Conservation (phyloP, 2,888 invertebrate species). For the Coremacera marginata region DNA sequence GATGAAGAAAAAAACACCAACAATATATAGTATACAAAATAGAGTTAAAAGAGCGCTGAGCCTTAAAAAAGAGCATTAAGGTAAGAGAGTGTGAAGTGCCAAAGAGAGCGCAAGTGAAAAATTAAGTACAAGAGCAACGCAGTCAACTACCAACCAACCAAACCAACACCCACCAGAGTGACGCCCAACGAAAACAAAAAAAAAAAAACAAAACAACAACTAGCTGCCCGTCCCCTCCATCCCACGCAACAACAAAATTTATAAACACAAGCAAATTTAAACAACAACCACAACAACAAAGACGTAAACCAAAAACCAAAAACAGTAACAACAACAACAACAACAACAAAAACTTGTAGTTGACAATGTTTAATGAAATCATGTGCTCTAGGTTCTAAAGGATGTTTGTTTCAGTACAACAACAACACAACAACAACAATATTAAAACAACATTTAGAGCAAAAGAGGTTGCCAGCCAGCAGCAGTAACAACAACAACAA, state of each 20-base stretch:
- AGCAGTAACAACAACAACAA: not conserved
- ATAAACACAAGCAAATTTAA: conserved; percentile 8
- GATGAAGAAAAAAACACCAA: not conserved
- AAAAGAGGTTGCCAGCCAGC: not conserved
- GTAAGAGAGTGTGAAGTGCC: not conserved
- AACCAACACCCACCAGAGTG: conserved; percentile 15
- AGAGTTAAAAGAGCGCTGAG: not conserved
- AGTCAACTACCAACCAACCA: not conserved
- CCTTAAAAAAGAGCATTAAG: not conserved
- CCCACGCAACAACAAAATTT: not conserved
- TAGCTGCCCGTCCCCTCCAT: not conserved
- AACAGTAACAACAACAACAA: too few species aligned
- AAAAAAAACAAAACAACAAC: not conserved
- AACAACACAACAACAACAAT: not conserved
- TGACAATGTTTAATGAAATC: conserved; percentile 8
- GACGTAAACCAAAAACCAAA: not conserved
- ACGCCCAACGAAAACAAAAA: conserved; percentile 28
- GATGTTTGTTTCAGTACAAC: conserved; percentile 3
- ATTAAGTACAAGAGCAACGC: not conserved
- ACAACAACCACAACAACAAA: conserved; percentile 9
- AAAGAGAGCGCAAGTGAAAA: not conserved
- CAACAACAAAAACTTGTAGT: not conserved
- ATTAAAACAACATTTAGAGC: not conserved
- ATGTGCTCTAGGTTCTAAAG: conserved; percentile 3
- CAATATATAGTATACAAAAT: not conserved